Conservation (phyloP, 2,113 vertebrate species). For the Andinoacara biseriatus region DNA sequence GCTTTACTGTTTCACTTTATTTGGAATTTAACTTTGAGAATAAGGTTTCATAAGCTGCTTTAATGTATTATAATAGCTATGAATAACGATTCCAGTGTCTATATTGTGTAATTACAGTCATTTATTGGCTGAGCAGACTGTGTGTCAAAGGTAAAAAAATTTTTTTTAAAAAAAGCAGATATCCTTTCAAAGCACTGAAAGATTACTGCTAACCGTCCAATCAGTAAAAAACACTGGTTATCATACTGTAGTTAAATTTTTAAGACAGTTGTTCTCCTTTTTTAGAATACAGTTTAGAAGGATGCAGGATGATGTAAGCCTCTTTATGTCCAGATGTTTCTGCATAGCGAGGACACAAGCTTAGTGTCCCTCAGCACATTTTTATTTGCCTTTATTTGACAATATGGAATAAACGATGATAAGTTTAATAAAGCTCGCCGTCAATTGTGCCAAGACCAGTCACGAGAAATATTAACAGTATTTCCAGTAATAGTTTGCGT, state of each 20-base stretch:
- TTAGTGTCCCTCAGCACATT: conserved; percentile 37
- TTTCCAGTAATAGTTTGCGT: neutral
- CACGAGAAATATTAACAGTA: neutral
- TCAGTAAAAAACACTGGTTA: neutral
- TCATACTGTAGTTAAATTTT: neutral
- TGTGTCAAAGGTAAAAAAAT: neutral
- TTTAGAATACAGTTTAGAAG: neutral
- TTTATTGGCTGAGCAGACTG: neutral
- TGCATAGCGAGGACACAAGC: neutral
- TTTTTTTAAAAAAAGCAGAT: neutral
- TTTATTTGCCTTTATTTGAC: conserved; percentile 31
- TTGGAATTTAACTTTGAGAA: conserved; percentile 11
- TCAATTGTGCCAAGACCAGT: conserved; percentile 18
- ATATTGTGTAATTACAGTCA: neutral
- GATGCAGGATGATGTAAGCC: conserved; percentile 31
- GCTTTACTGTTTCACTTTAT: conserved; percentile 26
- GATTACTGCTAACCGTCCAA: neutral
- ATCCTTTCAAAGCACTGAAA: neutral
- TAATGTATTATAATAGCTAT: neutral
- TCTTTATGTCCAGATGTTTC: conserved; percentile 56
- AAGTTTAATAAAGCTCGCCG: conserved; percentile 16
- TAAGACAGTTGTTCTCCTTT: neutral
- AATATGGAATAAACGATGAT: conserved; percentile 2
- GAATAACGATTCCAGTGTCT: neutral
- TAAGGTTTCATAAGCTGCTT: conserved; percentile 26